Base-by-base conservation (phyloP, 2,888 invertebrate species). In the Aplocera efformata region DNA sequence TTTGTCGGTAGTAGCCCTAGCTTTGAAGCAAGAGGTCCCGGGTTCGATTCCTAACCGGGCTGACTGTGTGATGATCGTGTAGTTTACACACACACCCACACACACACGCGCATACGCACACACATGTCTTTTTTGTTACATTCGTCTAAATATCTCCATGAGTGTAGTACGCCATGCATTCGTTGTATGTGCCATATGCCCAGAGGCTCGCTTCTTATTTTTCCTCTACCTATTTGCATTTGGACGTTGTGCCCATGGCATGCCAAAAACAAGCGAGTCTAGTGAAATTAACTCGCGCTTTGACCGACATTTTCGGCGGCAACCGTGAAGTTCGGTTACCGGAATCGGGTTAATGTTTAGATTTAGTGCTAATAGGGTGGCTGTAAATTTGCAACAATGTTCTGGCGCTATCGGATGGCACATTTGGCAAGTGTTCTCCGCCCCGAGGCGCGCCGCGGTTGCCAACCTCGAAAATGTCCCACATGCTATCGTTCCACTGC, bases 351-450 rank as follows among this genome's bases (percentile, higher is more conserved):
- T 85, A 86, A 85, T 86, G 84, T 85, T 84, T 86, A 85, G 84
- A 86, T 86, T 86, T 86, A 86, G 84, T 86, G 86, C 84, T 85
- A 85, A 85, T 86, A 85, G 84, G 79, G 76, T 76, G 76, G 85
- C 72, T 79, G 81, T 86, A 85, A 85, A 85, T 85, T 82, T 71
- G 71, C 75, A 68, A 71, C 81, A 79, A 81, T 84, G 82, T 84
- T 82, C 79, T 76, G 81, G 73, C 75, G 79, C 77, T 85, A 85
- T 86, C 85, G 72, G 83, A 74, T 82, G 80, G 80, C 79, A 83
- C 78, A 84, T 85, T 88, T 86, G 85, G 86, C 86, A 85, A 80
- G 77, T 56, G 67, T 55, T 53, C 60, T 50, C 48, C 62, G 80
- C 82, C 72, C 53, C 67, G 68, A 5, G 70, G 73, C 63, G 58